A percentile compares a stretch with the other conserved stretches of the same genome.
Conservation (phyloP, 2,797 vertebrate species). For the Chaenodraco wilsoni region DNA sequence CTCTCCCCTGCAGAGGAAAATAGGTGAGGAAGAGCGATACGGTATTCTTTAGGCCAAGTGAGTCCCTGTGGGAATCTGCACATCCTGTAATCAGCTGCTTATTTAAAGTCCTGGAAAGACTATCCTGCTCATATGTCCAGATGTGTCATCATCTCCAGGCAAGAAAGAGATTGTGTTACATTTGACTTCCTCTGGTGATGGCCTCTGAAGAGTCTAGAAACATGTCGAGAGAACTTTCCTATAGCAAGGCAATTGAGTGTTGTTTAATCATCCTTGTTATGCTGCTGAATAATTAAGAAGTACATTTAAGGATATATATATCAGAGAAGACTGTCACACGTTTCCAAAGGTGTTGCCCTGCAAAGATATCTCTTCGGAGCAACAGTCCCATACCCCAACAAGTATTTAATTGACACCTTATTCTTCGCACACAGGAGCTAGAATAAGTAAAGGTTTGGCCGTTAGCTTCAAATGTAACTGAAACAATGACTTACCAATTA, state of each 20-base stretch:
- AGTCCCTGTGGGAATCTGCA: not conserved
- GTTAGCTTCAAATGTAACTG: not conserved
- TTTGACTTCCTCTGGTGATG: not conserved
- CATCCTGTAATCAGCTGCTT: not conserved
- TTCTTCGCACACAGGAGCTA: not conserved
- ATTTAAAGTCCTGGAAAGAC: not conserved
- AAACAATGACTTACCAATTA: not conserved
- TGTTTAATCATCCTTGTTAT: constrained; percentile 7
- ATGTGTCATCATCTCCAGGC: not conserved
- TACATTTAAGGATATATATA: not conserved
- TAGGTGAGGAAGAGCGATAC: constrained; percentile 84
- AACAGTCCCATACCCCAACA: too few relatives aligned
- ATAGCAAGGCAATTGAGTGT: not conserved
- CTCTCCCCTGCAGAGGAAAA: constrained; percentile 97
- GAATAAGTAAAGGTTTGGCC: not conserved
- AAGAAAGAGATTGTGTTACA: not conserved
- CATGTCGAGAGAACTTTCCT: not conserved
- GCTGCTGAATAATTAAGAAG: not conserved
- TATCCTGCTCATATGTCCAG: not conserved
- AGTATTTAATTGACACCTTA: not conserved
- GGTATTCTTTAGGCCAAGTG: not conserved
- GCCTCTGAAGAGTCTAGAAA: constrained; percentile 5
- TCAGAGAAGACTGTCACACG: not conserved
- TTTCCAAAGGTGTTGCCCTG: not conserved
- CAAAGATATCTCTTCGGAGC: not conserved